These are phyloP conservation scores for Oreohelix idahoensis DNA, from an alignment of 1,140 invertebrate genomes.

Conservation along the genomic window DNA sequence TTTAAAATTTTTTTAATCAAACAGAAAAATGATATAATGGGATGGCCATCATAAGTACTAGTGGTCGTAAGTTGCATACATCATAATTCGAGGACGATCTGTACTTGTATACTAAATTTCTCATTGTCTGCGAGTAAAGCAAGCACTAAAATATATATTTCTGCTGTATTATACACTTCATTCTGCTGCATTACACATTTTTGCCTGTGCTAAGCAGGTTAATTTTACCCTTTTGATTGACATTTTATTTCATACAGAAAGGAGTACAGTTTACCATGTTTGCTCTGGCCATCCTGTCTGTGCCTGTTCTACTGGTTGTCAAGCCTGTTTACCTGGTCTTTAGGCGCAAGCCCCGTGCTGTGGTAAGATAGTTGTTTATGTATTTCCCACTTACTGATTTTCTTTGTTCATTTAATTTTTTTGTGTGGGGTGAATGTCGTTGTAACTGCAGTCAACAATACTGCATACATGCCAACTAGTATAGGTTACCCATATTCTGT, in stretches of 20 bases:
- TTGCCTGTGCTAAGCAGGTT: neutral
- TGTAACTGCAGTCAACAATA: slow-evolving; percentile 43
- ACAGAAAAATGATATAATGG: too few species aligned
- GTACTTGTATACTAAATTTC: too few species aligned
- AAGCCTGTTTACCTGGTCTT: slow-evolving; percentile 53
- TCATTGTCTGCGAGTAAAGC: too few species aligned
- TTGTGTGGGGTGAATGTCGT: neutral
- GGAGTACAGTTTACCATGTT: slow-evolving; percentile 83
- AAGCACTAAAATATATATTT: too few species aligned
- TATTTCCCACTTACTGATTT: neutral
- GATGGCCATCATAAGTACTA: too few species aligned
- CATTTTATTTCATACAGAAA: slow-evolving; percentile 75
- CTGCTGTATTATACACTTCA: too few species aligned
- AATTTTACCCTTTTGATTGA: slow-evolving; percentile 34
- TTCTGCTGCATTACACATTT: neutral
- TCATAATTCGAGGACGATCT: too few species aligned
- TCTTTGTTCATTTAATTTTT: neutral
- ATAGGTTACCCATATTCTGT: too few species aligned
- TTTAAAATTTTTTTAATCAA: too few species aligned
- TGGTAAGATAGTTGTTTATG: slow-evolving; percentile 24
- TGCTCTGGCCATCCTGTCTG: slow-evolving; percentile 83
- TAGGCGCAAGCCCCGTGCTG: neutral
- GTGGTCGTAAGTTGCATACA: too few species aligned
- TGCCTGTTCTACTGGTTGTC: slow-evolving; percentile 91
- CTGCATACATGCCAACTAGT: too few species aligned